Conservation (phyloP, 1,140 invertebrate species). For the Ceratosolen solmsi region DNA sequence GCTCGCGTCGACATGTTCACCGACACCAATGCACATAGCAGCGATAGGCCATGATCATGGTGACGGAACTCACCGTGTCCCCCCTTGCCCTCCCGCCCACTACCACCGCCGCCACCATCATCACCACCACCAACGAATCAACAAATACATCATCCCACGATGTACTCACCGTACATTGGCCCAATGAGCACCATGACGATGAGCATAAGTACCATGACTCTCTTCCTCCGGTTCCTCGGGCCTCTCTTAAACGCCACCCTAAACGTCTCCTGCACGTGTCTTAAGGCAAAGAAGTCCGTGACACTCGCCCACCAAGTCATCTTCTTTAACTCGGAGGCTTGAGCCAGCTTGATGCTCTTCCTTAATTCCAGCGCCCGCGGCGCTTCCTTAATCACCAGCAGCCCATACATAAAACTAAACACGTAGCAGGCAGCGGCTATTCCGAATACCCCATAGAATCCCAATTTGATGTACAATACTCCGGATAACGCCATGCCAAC, state of each 20-base stretch:
- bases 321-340: conserved; percentile 49
- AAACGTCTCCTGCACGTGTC: conserved; percentile 83
- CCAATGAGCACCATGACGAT: conserved; percentile 88
- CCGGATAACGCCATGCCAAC: conserved; percentile 85
- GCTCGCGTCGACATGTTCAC: not conserved
- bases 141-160: not conserved
- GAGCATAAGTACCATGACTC: conserved; percentile 83
- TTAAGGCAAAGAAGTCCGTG: conserved; percentile 81
- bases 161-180: conserved; percentile 82
- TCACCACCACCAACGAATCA: too few relatives aligned
- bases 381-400: conserved; percentile 78
- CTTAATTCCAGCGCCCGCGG: conserved; percentile 64
- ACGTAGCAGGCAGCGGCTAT: conserved; percentile 82
- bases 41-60: not conserved
- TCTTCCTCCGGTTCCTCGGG: conserved; percentile 79
- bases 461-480: conserved; percentile 80
- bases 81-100: not conserved
- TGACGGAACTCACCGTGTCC: not conserved
- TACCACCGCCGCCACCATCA: too few relatives aligned
- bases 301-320: conserved; percentile 63
- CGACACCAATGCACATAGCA: not conserved
- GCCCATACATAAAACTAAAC: conserved; percentile 82
- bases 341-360: conserved; percentile 31
- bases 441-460: conserved; percentile 86
- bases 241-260: conserved; percentile 84